phyloP scores from a whole-genome alignment of 2,888 invertebrate species.

The Drosophila mettleri region DNA sequence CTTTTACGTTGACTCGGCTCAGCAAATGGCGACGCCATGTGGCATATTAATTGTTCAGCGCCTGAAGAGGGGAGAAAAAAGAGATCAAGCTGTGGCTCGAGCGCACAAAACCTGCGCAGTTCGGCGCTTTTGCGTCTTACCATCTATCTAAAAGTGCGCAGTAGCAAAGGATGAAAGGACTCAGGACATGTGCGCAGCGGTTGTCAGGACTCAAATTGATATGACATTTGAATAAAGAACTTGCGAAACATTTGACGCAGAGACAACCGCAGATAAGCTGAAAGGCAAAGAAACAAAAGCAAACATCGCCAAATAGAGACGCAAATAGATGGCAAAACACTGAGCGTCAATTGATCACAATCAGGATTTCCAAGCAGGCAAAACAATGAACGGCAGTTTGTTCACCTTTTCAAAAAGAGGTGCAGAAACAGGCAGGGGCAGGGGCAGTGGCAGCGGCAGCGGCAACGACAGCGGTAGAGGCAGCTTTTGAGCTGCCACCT shows the following conservation, averaged over 20 bases:
- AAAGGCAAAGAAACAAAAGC: constrained; percentile 32
- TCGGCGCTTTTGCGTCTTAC: constrained; percentile 51
- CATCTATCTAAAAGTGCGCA: constrained; percentile 55
- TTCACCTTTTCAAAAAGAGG: constrained; percentile 56
- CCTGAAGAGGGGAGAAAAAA: not conserved
- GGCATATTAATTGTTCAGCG: constrained; percentile 41
- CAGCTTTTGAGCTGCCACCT: constrained; percentile 49
- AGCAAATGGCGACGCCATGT: constrained; percentile 42
- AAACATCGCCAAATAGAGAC: constrained; percentile 52
- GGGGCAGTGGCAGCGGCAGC: not conserved
- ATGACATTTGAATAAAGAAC: constrained; percentile 70
- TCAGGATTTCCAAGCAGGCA: constrained; percentile 22
- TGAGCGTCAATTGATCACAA: constrained; percentile 59
- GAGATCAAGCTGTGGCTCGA: constrained; percentile 15
- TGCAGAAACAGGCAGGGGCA: too few species aligned
- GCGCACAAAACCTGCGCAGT: constrained; percentile 64
- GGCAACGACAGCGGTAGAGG: not conserved
- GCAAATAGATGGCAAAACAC: constrained; percentile 52
- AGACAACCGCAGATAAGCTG: constrained; percentile 68
- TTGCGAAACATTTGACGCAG: constrained; percentile 24
- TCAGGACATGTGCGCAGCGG: constrained; percentile 32
- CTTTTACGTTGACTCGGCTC: constrained; percentile 52
- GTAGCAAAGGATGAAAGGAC: constrained; percentile 3
- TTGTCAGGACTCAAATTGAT: constrained; percentile 47
- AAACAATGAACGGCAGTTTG: constrained; percentile 51